These are phyloP conservation scores for Sebastes jordani DNA, from an alignment of 2,797 vertebrate species.

Conservation along the genomic window DNA sequence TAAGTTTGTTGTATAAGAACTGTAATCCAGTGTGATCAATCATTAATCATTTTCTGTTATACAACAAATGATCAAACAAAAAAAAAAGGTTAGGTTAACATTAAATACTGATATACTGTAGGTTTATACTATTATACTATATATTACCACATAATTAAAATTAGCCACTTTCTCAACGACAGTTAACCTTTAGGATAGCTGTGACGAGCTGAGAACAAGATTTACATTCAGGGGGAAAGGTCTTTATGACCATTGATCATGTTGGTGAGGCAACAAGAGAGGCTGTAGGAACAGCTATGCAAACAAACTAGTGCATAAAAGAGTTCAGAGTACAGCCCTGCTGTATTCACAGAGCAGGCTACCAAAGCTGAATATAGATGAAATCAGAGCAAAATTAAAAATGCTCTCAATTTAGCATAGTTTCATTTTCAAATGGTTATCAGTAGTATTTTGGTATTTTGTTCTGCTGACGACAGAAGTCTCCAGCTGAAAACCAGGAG, in stretches of 20 bases:
- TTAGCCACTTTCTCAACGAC: too few relatives aligned
- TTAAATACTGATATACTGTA: too few relatives aligned
- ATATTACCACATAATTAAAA: too few relatives aligned
- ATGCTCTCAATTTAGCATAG: neutral
- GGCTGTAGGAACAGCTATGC: neutral
- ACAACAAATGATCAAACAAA: too few relatives aligned
- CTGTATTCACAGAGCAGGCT: neutral
- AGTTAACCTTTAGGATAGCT: too few relatives aligned
- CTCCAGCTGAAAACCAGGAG: neutral
- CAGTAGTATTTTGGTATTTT: neutral
- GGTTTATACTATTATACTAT: too few relatives aligned
- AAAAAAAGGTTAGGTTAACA: too few relatives aligned
- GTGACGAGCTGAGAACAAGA: neutral
- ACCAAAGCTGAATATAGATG: neutral
- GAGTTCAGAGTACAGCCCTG: neutral
- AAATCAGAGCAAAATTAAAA: neutral
- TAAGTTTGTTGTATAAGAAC: too few relatives aligned
- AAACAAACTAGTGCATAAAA: neutral
- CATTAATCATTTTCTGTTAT: too few relatives aligned
- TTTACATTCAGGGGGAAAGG: neutral
- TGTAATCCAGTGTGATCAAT: too few relatives aligned
- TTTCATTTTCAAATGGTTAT: neutral
- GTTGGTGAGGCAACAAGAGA: neutral
- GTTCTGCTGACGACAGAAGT: neutral
- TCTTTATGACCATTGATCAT: neutral